A percentile compares a stretch with the other conserved stretches of the same genome.
These are phyloP conservation scores for Polietes domitor DNA, from an alignment of 2,888 invertebrate species.

Conservation along the genomic window DNA sequence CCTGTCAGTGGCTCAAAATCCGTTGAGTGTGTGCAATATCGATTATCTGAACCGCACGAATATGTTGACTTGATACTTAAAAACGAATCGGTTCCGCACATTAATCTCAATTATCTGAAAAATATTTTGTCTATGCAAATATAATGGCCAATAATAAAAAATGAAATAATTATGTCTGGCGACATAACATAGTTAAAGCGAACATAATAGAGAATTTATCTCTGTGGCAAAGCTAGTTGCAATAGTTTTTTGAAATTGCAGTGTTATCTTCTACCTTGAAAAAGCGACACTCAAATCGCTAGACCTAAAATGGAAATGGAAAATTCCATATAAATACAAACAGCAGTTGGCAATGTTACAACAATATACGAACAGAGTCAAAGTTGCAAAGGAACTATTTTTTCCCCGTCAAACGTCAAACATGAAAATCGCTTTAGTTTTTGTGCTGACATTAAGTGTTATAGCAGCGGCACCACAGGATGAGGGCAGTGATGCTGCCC, in stretches of 20 bases:
- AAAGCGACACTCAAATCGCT: neutral
- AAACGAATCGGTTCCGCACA: no score
- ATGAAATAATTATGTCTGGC: neutral
- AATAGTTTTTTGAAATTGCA: neutral
- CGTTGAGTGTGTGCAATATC: no score
- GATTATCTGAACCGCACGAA: no score
- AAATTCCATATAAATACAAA: conserved; percentile 7
- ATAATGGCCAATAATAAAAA: neutral
- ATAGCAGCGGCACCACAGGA: neutral
- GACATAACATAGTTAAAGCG: neutral
- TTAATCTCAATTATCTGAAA: no score
- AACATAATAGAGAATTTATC: neutral
- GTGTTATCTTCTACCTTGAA: neutral
- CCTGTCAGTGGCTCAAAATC: no score
- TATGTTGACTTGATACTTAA: no score
- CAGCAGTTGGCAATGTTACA: neutral
- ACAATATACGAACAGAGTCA: neutral
- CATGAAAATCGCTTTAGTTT: conserved; percentile 9
- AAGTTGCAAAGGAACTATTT: neutral
- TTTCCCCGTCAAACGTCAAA: neutral
- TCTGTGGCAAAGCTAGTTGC: neutral
- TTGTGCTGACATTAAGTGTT: neutral
- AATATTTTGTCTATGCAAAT: neutral
- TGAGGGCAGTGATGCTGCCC: neutral
- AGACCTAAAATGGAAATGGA: neutral